Evolutionary conservation across 2,888 invertebrate species (phyloP).

Genomic region (Cetonia aurata): DNA sequence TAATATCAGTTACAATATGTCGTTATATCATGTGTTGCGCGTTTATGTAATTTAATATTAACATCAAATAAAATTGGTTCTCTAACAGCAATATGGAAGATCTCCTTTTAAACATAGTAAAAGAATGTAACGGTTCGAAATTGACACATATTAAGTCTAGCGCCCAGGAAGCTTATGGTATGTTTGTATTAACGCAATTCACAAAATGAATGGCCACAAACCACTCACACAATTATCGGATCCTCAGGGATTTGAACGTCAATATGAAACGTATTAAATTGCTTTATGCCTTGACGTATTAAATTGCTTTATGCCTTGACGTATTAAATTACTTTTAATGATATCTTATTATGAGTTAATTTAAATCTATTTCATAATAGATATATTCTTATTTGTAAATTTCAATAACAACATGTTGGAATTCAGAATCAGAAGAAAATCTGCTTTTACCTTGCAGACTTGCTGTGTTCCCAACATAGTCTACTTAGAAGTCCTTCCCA

Average conservation of each 20-base stretch:
- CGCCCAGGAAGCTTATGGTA: conserved; percentile 90
- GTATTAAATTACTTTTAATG: conserved; percentile 1
- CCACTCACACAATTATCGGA: background rate
- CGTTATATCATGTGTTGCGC: conserved; percentile 3
- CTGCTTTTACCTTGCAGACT: conserved; percentile 70
- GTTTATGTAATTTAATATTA: background rate
- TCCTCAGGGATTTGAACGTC: too few species aligned
- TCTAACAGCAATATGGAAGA: conserved; percentile 79
- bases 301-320: too few species aligned
- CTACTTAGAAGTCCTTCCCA: conserved; percentile 83
- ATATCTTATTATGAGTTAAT: background rate
- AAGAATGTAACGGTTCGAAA: conserved; percentile 87
- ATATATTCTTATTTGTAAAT: conserved; percentile 3
- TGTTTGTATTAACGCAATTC: conserved; percentile 49
- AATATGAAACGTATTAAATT: too few species aligned
- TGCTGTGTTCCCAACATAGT: conserved; percentile 83
- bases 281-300: background rate
- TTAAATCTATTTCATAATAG: conserved; percentile 1
- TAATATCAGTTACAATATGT: conserved; percentile 30
- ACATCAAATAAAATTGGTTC: background rate
- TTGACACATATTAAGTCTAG: conserved; percentile 81
- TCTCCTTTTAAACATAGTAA: conserved; percentile 84
- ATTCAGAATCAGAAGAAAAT: background rate
- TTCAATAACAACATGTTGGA: background rate
- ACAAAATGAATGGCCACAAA: conserved; percentile 6